Evolutionary conservation across 2,888 invertebrate genomes (phyloP).

Genomic region (Yponomeuta evonymella): DNA sequence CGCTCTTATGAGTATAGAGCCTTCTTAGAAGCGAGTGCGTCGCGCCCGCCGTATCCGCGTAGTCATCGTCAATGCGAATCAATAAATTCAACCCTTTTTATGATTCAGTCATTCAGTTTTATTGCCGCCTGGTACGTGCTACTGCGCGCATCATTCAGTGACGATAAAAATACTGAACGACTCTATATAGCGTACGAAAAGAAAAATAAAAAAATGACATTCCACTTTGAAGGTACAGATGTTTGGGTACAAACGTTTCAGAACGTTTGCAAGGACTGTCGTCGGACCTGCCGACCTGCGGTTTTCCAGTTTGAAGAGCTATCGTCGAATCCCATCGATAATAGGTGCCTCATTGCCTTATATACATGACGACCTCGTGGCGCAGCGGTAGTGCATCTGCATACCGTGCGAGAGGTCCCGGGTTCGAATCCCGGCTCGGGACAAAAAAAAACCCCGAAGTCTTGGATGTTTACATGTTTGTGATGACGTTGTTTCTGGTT

Average conservation of each 20-base stretch:
- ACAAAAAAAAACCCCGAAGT: no score
- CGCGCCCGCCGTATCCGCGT: not conserved
- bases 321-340: not conserved
- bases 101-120: slow-evolving; percentile 67
- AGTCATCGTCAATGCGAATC: slow-evolving; percentile 58
- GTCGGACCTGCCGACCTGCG: not conserved
- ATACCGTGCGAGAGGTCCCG: no score
- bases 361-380: no score
- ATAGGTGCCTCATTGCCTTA: not conserved
- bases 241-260: slow-evolving; percentile 16
- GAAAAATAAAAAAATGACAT: slow-evolving; percentile 44
- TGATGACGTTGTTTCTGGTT: no score
- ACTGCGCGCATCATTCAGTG: slow-evolving; percentile 61
- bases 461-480: no score
- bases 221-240: slow-evolving; percentile 27
- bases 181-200: slow-evolving; percentile 49
- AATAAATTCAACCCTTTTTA: slow-evolving; percentile 73
- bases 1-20: slow-evolving; percentile 21
- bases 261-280: slow-evolving; percentile 14
- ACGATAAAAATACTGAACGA: slow-evolving; percentile 59
- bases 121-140: slow-evolving; percentile 56
- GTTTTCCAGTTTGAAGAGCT: not conserved
- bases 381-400: no score
- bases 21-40: not conserved
- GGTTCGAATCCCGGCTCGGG: no score